phyloP scores from a whole-genome alignment of 1,140 invertebrate species.

The Diachasmimorpha longicaudata region DNA sequence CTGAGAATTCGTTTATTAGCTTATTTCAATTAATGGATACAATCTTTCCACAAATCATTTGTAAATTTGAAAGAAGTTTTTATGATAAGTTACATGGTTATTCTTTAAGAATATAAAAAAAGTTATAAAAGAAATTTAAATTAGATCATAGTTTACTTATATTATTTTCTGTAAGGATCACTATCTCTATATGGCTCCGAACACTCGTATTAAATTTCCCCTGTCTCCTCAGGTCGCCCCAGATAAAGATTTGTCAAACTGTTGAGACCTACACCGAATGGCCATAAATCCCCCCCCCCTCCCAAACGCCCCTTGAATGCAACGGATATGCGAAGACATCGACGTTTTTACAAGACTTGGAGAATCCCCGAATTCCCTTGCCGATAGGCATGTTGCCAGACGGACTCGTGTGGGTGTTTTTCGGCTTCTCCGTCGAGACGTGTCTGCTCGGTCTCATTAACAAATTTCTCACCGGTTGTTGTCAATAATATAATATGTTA shows the following conservation, averaged over 20 bases:
- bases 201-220: no score
- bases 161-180: no score
- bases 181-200: no score
- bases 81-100: no score
- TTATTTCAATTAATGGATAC: no score
- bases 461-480: background rate
- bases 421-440: background rate
- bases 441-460: background rate
- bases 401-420: background rate
- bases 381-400: constrained; percentile 1
- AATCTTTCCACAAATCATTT: no score
- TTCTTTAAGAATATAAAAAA: no score
- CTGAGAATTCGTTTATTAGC: no score
- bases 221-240: no score
- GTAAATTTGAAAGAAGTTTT: no score
- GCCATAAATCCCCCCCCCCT: background rate
- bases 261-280: background rate
- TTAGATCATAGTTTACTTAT: no score
- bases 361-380: background rate
- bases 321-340: background rate
- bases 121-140: no score
- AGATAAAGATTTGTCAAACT: background rate
- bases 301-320: background rate
- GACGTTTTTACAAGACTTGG: background rate
- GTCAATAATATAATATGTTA: background rate